A percentile compares a stretch with the other conserved stretches of the same genome.
phyloP scores from a whole-genome alignment of 30 jellyfish, hydroid and myxozoan genomes.

The Aurelia aurita region DNA sequence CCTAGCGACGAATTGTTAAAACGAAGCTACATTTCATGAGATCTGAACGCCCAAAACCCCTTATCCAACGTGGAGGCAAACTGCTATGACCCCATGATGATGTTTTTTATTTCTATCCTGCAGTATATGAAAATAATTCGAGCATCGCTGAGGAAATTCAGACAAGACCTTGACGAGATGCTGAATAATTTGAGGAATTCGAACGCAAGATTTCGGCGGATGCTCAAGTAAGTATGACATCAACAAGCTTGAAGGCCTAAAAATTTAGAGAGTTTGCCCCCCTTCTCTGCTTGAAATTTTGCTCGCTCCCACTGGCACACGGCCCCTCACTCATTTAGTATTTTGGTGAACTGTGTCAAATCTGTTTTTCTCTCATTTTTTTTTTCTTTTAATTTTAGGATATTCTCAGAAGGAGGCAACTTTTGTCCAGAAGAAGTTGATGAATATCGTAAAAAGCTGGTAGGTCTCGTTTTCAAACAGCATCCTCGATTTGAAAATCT shows the following conservation, averaged over 20 bases:
- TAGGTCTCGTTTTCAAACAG: constrained; percentile 9
- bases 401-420: constrained; percentile 95
- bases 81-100: too few relatives aligned
- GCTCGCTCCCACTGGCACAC: too few relatives aligned
- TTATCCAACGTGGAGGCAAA: too few relatives aligned
- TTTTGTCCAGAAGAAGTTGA: constrained; percentile 92
- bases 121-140: constrained; percentile 80
- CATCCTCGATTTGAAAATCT: too few relatives aligned
- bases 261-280: too few relatives aligned
- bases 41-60: too few relatives aligned
- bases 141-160: constrained; percentile 77
- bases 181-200: constrained; percentile 73
- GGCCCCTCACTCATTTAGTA: too few relatives aligned
- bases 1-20: too few relatives aligned
- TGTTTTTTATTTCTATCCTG: neutral
- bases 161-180: constrained; percentile 77
- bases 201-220: constrained; percentile 71
- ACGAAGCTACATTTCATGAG: too few relatives aligned
- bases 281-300: neutral
- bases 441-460: constrained; percentile 79
- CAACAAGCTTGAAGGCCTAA: too few relatives aligned
- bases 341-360: too few relatives aligned
- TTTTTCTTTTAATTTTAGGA: constrained; percentile 26
- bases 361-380: too few relatives aligned
- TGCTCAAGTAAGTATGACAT: constrained; percentile 71